Base-by-base conservation (phyloP, 1,140 invertebrate species). In the Lasioglossum albipes region DNA sequence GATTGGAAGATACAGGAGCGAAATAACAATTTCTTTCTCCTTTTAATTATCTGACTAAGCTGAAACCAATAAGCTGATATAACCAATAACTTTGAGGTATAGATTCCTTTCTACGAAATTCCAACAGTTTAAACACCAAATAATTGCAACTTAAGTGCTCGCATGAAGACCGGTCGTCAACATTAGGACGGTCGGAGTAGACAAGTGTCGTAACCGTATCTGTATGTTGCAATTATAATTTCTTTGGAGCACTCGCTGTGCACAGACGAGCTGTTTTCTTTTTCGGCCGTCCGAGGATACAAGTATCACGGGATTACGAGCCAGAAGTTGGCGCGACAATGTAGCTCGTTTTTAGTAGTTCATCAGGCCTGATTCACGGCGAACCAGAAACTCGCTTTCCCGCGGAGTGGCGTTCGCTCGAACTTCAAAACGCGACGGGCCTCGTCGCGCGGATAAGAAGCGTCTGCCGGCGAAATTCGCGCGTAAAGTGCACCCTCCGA, bases 261-360 rank as follows among this genome's bases (percentile, higher is more conserved):
- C 27, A 1, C 42, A 36, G n/a, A 67, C 27, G 64, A 45, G 66
- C 59, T 66, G n/a, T n/a, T 36, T 18, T 49, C 27, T 22, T 77
- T 61, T 42, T 41, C 41, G 12, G 65, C 20, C 42, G 4, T 22
- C 1, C 13, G 18, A 16, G 41, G 27, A 75, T 69, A 16, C 72
- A 49, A 80, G 42, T 31, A 62, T 69, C 42, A 22, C 64, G 54
- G 54, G 16, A 69, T 80, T 69, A 79, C 65, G 65, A 10, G 65
- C 20, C 42, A 18, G 67, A 75, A 75, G 36, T 69, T 52, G 7
- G 2, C 42, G 64, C 65, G 54, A 80, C 78, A 80, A 80, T 80
- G 20, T 62, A 54, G 78, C 78, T 80, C 78, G 54, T 80, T 75
- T 80, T 75, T 80, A 75, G 64, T 75, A 42, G 78, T 75, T 80